Conservation (phyloP, 2,113 vertebrate genomes). For the Xyrauchen texanus region DNA sequence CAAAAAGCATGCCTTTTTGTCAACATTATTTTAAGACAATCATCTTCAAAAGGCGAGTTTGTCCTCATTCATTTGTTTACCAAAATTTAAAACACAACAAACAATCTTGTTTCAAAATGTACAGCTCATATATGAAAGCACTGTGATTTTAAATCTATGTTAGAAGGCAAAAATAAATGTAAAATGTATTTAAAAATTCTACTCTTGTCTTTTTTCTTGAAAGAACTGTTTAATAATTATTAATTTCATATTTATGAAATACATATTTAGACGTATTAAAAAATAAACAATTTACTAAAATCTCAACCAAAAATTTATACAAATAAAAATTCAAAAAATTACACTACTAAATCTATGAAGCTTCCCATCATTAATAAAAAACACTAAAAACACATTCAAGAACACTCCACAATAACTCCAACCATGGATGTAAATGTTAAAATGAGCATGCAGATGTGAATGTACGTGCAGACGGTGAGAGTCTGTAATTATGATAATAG, state of each 20-base stretch:
- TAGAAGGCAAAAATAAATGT: no score
- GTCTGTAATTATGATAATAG: conserved; percentile 78
- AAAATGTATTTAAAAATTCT: no score
- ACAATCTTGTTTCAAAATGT: not conserved
- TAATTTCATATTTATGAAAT: no score
- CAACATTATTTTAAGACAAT: no score
- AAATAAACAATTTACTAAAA: no score
- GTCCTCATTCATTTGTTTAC: not conserved
- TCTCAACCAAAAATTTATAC: no score
- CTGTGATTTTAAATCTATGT: no score
- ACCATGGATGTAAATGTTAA: conserved; percentile 52
- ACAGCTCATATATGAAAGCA: not conserved
- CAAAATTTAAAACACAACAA: conserved; percentile 6
- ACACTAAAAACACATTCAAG: not conserved
- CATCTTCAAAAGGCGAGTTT: not conserved
- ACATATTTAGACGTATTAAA: no score
- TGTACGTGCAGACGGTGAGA: conserved; percentile 66
- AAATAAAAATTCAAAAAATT: not conserved
- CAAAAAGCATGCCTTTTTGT: no score
- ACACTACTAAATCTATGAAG: not conserved
- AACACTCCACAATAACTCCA: not conserved
- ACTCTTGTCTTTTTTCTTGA: no score
- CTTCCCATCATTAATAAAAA: conserved; percentile 1
- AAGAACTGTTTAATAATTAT: no score
- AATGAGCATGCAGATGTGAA: conserved; percentile 71